Conservation (phyloP, 2,113 vertebrate species). For the Plecturocebus donacophilus region DNA sequence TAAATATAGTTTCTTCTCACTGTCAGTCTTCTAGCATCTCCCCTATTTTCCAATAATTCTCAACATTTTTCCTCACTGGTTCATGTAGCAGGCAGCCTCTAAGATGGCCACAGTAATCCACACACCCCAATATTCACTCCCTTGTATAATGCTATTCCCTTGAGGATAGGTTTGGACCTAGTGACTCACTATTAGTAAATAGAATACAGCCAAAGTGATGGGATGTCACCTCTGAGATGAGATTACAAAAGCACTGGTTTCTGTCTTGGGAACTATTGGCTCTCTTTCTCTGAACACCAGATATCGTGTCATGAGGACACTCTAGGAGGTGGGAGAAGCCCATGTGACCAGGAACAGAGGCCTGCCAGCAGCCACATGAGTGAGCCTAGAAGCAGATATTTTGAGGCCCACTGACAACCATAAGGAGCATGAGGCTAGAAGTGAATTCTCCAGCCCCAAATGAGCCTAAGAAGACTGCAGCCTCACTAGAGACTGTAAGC, state of each 20-base stretch:
- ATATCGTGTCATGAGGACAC: accelerated
- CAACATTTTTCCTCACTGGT: no score
- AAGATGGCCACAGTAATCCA: background rate
- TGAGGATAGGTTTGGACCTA: background rate
- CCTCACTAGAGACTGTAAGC: accelerated
- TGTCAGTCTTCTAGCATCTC: background rate
- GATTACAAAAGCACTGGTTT: background rate
- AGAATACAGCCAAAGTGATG: background rate
- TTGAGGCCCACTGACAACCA: background rate
- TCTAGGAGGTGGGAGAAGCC: background rate
- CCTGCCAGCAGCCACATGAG: background rate
- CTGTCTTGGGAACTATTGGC: no score
- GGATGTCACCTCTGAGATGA: background rate
- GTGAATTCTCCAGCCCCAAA: background rate
- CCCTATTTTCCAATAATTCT: background rate
- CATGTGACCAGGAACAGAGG: background rate
- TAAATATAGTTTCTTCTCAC: no score
- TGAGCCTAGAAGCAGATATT: background rate
- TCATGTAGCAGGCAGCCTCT: background rate
- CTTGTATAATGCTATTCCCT: background rate
- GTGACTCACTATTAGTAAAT: background rate
- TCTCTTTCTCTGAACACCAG: background rate
- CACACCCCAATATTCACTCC: background rate
- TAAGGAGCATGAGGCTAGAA: accelerated
- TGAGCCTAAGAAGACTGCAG: background rate